These are phyloP conservation scores for Coracias cyanogaster DNA, from an alignment of 2,797 vertebrate genomes.

Conservation along the genomic window DNA sequence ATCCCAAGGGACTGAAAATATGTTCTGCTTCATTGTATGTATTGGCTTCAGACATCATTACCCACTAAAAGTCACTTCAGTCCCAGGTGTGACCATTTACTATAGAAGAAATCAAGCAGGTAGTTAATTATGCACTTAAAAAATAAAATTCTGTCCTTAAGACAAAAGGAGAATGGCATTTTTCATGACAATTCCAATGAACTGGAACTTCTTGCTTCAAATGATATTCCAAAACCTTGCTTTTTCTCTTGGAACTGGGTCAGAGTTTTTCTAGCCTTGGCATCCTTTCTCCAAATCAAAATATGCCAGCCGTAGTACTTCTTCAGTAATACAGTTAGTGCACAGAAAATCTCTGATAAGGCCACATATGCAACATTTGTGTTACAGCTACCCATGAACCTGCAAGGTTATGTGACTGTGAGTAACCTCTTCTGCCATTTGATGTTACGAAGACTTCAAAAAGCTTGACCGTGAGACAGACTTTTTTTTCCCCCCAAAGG, in stretches of 20 bases:
- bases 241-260: conserved; percentile 72
- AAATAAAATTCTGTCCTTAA: conserved; percentile 45
- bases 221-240: conserved; percentile 45
- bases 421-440: conserved; percentile 41
- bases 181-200: conserved; percentile 48
- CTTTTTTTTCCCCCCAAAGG: conserved; percentile 50
- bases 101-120: not conserved
- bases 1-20: not conserved
- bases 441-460: conserved; percentile 38
- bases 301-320: conserved; percentile 64
- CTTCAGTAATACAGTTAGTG: conserved; percentile 56
- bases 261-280: conserved; percentile 68
- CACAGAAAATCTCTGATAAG: conserved; percentile 61
- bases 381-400: conserved; percentile 28
- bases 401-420: conserved; percentile 35
- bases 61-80: conserved; percentile 20
- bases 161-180: conserved; percentile 37
- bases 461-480: conserved; percentile 62
- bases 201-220: conserved; percentile 57
- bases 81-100: conserved; percentile 51
- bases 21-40: not conserved
- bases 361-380: conserved; percentile 14
- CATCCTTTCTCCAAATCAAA: conserved; percentile 56
- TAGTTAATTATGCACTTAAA: conserved; percentile 39
- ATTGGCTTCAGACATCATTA: conserved; percentile 33